phyloP scores from a whole-genome alignment of 2,113 vertebrate genomes.

The Callipepla californica region DNA sequence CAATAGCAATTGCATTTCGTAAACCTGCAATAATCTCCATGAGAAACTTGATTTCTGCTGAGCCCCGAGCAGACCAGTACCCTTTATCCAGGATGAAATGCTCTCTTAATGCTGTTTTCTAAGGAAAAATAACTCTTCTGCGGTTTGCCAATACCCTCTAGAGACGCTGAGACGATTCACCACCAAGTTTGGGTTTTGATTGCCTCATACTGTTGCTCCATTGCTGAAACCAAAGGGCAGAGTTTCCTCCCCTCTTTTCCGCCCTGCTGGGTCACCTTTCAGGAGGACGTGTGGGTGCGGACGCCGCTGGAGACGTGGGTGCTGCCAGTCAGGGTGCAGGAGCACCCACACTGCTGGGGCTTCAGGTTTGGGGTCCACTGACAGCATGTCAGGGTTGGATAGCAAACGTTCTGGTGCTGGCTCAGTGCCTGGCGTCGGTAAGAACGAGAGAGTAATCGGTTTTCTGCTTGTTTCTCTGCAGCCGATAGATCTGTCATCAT shows the following conservation, averaged over 20 bases:
- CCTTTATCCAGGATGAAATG: constrained; percentile 50
- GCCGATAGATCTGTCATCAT: constrained; percentile 74
- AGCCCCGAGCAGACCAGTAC: neutral
- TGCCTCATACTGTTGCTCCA: constrained; percentile 24
- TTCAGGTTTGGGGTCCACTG: accelerated
- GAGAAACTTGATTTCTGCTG: constrained; percentile 16
- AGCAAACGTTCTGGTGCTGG: neutral
- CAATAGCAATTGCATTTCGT: neutral
- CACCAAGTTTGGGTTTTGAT: constrained; percentile 21
- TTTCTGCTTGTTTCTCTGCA: constrained; percentile 12
- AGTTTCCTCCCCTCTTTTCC: constrained; percentile 15
- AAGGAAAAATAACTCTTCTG: constrained; percentile 40
- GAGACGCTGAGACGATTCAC: constrained; percentile 37
- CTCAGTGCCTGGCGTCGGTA: accelerated
- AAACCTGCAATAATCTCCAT: neutral
- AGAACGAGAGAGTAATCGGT: neutral
- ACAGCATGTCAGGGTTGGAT: neutral
- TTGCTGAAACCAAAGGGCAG: neutral
- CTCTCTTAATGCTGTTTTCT: constrained; percentile 23
- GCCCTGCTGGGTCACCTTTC: neutral
- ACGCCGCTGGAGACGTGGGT: neutral
- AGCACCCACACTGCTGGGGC: neutral
- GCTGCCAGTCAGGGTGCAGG: neutral
- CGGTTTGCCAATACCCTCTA: constrained; percentile 28
- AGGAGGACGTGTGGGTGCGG: neutral